Base-by-base conservation (phyloP, 2,888 invertebrate genomes). In the Temnothorax rugatulus region DNA sequence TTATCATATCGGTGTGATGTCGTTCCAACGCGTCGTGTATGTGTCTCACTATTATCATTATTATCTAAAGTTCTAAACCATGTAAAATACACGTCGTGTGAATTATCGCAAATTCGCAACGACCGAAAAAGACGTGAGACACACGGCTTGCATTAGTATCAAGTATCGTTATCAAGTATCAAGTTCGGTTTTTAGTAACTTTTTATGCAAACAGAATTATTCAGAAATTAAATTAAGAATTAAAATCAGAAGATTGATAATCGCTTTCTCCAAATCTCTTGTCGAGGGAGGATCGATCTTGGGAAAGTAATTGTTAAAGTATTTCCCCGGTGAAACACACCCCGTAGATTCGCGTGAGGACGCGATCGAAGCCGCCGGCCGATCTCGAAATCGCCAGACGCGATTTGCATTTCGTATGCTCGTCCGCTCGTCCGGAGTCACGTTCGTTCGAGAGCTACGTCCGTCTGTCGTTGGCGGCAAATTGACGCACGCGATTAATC, bases 401-500 rank as follows among this genome's bases (percentile, higher is more conserved):
- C 87, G 34, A 76, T 83, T 83, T 76, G 76, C 81, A 86, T 86
- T 84, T 87, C 76, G 66, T 71, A 76, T 83, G 79, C 29, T 29
- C 74, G 9, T 18, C n/a, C 74, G 47, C n/a, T 74, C 85, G 52
- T 75, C 63, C 74, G 57, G 34, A 77, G 50, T 79, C 82, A 83
- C 69, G 59, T 59, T 61, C 76, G 76, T 73, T 74, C 18, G 61
- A 34, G 71, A 74, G 44, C 54, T 54, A 50, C 81, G 85, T 76
- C 81, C 57, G 57, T 74, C 81, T 63, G 47, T 85, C 88, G 82
- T 85, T 75, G 79, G 59, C 81, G 83, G 81, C 76, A 83, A 83
- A 88, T 87, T 88, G 87, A 86, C 83, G 76, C 63, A 63, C 81
- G 73, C 83, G 81, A 87, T 87, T 86, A 88, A 87, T 87, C 87